phyloP scores from a whole-genome alignment of 2,888 invertebrate genomes.

The Hypomecis atomaria region DNA sequence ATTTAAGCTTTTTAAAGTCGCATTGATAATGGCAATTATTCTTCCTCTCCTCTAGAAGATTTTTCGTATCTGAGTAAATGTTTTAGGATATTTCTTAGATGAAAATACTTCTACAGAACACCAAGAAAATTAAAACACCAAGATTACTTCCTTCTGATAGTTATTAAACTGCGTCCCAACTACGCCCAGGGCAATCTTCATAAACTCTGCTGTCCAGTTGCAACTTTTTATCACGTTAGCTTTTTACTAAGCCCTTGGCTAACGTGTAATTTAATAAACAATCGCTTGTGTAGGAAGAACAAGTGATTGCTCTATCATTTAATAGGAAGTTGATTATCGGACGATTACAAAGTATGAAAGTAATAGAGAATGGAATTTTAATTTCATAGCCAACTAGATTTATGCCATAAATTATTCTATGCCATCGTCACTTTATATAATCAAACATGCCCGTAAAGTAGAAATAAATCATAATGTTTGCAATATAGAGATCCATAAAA shows the following conservation, averaged over 20 bases:
- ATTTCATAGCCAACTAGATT: not conserved
- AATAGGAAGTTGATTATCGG: not conserved
- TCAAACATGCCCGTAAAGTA: no score
- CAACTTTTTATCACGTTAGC: slow-evolving; percentile 36
- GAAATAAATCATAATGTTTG: no score
- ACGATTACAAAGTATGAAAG: slow-evolving; percentile 13
- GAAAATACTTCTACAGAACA: no score
- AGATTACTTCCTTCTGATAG: slow-evolving; percentile 12
- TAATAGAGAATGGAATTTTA: slow-evolving; percentile 5
- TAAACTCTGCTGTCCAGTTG: slow-evolving; percentile 32
- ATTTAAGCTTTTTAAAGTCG: no score
- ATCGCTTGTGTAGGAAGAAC: slow-evolving; percentile 39
- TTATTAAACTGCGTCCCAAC: slow-evolving; percentile 3
- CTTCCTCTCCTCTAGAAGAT: no score
- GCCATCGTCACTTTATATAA: no score
- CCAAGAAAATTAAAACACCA: not conserved
- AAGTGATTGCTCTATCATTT: slow-evolving; percentile 31
- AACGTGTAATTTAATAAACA: slow-evolving; percentile 47
- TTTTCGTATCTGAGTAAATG: no score
- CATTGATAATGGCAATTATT: no score
- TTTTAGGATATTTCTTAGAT: no score
- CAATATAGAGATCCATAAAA: no score
- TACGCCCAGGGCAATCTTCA: slow-evolving; percentile 33
- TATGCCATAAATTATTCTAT: not conserved
- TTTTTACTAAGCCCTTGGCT: slow-evolving; percentile 41